Evolutionary conservation across 92 coral and sea anemone species (phyloP), one percentile per base, ranked within the genome.

Genomic region (Siderastrea radians): DNA sequence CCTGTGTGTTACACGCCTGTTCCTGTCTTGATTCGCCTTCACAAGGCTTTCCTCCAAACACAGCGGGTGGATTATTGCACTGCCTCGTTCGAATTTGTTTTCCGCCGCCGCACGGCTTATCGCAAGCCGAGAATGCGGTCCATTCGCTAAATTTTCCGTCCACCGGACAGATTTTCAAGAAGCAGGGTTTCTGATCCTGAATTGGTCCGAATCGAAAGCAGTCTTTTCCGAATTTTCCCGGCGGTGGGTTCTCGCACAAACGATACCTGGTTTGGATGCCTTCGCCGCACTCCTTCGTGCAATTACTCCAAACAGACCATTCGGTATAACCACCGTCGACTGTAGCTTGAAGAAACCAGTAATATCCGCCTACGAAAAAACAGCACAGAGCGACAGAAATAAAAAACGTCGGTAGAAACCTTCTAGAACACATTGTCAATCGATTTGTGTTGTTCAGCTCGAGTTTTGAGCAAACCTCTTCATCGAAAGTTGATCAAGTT

Each of bases 291-390:
- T 89, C 77, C 49, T 77, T 75, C 2, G 87, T 68, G 77, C 95
- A 93, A 26, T 89, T 83, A 45, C 93, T 79, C 95, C 95, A 93
- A 6, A 19, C 86, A 4, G 89, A 58, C 95, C 95, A 93, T 45
- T 76, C 85, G 0, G 95, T 85, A 50, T 89, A 93, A 11, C 89
- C 91, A 1, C 87, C 87, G 13, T 84, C 53, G 1, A 26, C 6
- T 7, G 79, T 84, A 7, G 72, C 87, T 2, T 50, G 14, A 12
- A 38, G 58, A 60, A 38, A 84, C 72, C 59, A 63, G 87, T 60
- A 73, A 38, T 84, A 84, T 46, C 71, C 73, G 0, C 72, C 80
- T 4, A 72, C 3, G 19, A 63, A 13, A 50, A 63, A 7, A 60
- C 73, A 61, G 50, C 87, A 73, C 45, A 73, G 62, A 49, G 72